Conservation (phyloP, 1,140 invertebrate species). For the Drosophila pruinosa region DNA sequence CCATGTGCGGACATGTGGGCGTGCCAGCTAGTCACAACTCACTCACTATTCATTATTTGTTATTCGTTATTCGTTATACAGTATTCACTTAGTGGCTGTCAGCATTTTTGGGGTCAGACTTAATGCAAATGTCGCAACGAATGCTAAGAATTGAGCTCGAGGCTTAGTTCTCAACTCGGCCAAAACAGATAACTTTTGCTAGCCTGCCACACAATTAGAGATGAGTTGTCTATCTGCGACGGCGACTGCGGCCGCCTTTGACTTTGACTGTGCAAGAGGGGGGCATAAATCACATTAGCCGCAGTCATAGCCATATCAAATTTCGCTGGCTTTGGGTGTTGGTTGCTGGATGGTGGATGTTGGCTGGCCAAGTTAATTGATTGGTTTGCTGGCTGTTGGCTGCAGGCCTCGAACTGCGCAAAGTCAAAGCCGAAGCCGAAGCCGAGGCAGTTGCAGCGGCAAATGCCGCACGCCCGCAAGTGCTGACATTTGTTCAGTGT, state of each 20-base stretch:
- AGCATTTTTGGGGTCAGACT: conserved; percentile 33
- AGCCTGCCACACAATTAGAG: conserved; percentile 12
- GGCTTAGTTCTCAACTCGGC: background rate
- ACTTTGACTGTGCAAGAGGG: conserved; percentile 5
- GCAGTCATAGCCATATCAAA: conserved; percentile 68
- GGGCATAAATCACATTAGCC: conserved; percentile 65
- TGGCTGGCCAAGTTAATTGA: conserved; percentile 72
- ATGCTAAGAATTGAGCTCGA: background rate
- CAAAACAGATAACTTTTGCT: background rate
- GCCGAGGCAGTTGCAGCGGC: too few species aligned
- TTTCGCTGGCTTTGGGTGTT: conserved; percentile 53
- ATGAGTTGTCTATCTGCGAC: conserved; percentile 30
- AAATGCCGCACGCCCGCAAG: conserved; percentile 69
- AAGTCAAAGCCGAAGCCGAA: conserved; percentile 59
- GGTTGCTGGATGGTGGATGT: background rate
- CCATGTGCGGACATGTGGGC: conserved; percentile 65
- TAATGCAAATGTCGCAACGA: conserved; percentile 38
- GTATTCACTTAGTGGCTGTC: conserved; percentile 32
- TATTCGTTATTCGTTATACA: background rate
- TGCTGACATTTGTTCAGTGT: conserved; percentile 79
- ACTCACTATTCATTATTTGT: conserved; percentile 5
- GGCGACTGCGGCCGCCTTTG: conserved; percentile 56
- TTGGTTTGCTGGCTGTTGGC: conserved; percentile 44
- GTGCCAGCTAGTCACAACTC: conserved; percentile 26
- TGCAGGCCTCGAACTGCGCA: conserved; percentile 60